Conservation (phyloP, 2,888 invertebrate species). For the Drosophila gaucha region DNA sequence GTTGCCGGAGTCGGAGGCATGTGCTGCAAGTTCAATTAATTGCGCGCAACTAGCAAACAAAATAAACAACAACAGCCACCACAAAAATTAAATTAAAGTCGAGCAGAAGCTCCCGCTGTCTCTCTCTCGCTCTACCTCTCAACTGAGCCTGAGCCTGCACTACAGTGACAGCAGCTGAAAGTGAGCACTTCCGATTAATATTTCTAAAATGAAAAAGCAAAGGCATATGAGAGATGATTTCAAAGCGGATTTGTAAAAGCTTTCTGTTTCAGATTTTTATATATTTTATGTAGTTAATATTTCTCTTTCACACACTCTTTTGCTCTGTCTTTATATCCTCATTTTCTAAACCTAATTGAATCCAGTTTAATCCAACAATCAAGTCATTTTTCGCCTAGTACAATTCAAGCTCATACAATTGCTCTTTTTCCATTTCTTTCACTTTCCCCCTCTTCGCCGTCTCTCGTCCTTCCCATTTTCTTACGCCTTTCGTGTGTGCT, state of each 20-base stretch:
- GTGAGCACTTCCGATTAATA: not conserved
- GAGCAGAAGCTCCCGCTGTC: conserved; percentile 45
- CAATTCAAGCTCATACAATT: conserved; percentile 4
- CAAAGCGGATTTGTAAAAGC: not conserved
- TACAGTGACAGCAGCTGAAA: conserved; percentile 40
- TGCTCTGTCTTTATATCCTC: too few species aligned
- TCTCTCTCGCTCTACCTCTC: not conserved
- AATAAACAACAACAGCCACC: conserved; percentile 74
- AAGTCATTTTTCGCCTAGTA: conserved; percentile 6
- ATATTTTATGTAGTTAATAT: too few species aligned
- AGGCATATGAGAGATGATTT: not conserved
- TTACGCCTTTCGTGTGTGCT: conserved; percentile 31
- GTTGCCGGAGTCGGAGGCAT: conserved; percentile 34
- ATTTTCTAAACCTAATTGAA: too few species aligned
- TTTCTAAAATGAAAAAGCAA: too few species aligned
- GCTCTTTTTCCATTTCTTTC: not conserved
- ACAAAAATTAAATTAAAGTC: conserved; percentile 83
- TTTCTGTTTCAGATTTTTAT: not conserved
- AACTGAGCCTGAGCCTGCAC: not conserved
- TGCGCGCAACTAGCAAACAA: conserved; percentile 78
- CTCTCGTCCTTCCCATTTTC: not conserved
- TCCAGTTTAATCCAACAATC: conserved; percentile 3
- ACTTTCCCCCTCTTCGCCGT: not conserved
- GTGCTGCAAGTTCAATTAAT: conserved; percentile 83
- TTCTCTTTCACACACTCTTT: too few species aligned